phyloP scores from a whole-genome alignment of 2,797 vertebrate species.

The Thunnus albacares region DNA sequence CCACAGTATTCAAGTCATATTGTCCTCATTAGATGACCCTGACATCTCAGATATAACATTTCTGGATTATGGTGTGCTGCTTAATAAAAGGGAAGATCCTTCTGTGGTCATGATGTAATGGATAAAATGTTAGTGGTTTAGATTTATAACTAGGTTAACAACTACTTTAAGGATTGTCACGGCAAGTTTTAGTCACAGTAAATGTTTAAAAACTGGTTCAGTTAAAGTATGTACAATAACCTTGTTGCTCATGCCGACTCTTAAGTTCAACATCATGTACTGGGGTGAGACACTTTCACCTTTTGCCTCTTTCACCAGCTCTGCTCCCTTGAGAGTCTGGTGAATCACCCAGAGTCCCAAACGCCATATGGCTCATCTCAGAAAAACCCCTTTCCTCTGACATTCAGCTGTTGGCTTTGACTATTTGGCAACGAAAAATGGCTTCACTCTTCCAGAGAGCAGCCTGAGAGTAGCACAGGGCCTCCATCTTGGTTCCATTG shows the following conservation, averaged over 20 bases:
- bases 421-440: slow-evolving; percentile 15
- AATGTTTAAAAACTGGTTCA: neutral
- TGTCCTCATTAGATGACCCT: slow-evolving; percentile 48
- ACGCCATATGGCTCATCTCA: slow-evolving; percentile 36
- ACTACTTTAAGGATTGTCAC: neutral
- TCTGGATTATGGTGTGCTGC: slow-evolving; percentile 26
- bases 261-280: slow-evolving; percentile 4
- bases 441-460: slow-evolving; percentile 17
- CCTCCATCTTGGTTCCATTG: neutral
- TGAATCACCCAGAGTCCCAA: slow-evolving; percentile 37
- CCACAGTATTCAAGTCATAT: slow-evolving; percentile 35
- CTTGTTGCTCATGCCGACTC: neutral
- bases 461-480: neutral
- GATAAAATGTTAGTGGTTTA: neutral
- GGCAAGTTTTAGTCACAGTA: neutral
- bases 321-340: slow-evolving; percentile 4
- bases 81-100: slow-evolving; percentile 8
- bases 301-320: slow-evolving; percentile 17
- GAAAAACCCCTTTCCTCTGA: slow-evolving; percentile 29
- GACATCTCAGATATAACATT: slow-evolving; percentile 25
- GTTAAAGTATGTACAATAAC: neutral
- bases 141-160: neutral
- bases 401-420: slow-evolving; percentile 31
- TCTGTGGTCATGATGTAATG: slow-evolving; percentile 2
- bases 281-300: slow-evolving; percentile 3